Evolutionary conservation across 37 sponge, comb jelly and placozoan genomes (phyloP).

Genomic region (Axinella damicornis): DNA sequence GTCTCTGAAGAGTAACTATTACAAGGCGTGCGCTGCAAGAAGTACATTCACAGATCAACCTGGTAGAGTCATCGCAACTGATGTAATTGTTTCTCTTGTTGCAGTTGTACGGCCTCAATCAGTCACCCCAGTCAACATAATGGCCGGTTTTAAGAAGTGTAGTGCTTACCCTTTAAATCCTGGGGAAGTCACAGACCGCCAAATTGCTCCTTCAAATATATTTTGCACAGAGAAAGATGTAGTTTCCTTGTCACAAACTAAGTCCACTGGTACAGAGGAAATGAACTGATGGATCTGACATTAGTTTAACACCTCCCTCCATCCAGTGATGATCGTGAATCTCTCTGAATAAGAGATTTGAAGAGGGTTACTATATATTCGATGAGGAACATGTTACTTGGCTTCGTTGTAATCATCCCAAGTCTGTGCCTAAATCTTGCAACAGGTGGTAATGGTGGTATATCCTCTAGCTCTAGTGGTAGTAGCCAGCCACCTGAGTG

Average conservation of each 20-base stretch:
- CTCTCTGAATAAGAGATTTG: conserved; percentile 6
- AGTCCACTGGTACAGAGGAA: neutral
- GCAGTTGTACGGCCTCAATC: conserved; percentile 41
- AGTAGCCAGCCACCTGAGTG: neutral
- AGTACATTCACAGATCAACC: conserved; percentile 6
- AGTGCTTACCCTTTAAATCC: conserved; percentile 65
- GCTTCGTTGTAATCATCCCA: conserved; percentile 9
- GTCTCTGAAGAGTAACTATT: neutral
- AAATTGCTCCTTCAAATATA: conserved; percentile 53
- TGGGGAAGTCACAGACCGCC: conserved; percentile 41
- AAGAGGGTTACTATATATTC: neutral
- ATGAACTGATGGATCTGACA: too few relatives aligned
- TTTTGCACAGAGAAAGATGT: neutral
- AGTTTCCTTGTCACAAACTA: too few relatives aligned
- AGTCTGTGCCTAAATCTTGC: neutral
- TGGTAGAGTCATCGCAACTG: conserved; percentile 58
- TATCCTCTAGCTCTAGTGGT: neutral
- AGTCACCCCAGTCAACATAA: conserved; percentile 53
- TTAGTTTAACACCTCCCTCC: too few relatives aligned
- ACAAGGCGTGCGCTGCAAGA: too few relatives aligned
- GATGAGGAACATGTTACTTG: conserved; percentile 13
- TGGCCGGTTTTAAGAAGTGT: conserved; percentile 69
- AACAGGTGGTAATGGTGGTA: neutral
- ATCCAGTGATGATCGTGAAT: neutral
- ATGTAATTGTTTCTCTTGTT: conserved; percentile 49